Conservation (phyloP, 2,797 vertebrate genomes). For the Pterois miles region DNA sequence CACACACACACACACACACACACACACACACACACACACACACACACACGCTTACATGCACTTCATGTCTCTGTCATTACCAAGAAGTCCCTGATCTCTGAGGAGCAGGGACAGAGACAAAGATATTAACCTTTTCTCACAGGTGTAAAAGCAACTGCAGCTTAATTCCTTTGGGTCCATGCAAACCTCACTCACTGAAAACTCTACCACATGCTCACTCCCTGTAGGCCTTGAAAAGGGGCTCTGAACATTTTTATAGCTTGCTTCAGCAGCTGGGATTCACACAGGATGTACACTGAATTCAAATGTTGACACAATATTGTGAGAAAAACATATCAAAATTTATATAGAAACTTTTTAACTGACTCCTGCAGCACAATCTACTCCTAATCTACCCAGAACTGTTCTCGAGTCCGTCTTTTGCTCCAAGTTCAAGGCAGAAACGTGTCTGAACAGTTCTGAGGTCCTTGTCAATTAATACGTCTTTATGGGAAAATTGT, state of each 20-base stretch:
- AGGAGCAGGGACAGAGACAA: slow-evolving; percentile 2
- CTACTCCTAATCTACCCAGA: not conserved
- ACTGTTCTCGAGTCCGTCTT: not conserved
- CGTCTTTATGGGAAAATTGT: not conserved
- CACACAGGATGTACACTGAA: not conserved
- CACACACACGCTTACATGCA: not conserved
- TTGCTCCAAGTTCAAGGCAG: slow-evolving; percentile 1
- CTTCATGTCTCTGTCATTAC: slow-evolving; percentile 14
- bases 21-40: not conserved
- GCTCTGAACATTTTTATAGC: not conserved
- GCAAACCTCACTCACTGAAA: slow-evolving; percentile 1
- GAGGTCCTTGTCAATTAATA: not conserved
- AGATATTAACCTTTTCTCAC: slow-evolving; percentile 27
- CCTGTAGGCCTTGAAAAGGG: not conserved
- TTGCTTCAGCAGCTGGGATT: not conserved
- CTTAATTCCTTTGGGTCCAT: not conserved
- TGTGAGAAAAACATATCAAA: not conserved
- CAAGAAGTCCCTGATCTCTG: slow-evolving; percentile 9
- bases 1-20: slow-evolving; percentile 7
- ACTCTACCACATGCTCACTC: not conserved
- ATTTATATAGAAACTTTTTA: not conserved
- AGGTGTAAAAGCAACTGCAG: slow-evolving; percentile 16
- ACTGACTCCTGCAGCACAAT: slow-evolving; percentile 4
- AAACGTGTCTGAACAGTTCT: not conserved
- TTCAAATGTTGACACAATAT: slow-evolving; percentile 33